Evolutionary conservation across 1,140 invertebrate genomes (phyloP).

Genomic region (Carcinoscorpius rotundicauda): DNA sequence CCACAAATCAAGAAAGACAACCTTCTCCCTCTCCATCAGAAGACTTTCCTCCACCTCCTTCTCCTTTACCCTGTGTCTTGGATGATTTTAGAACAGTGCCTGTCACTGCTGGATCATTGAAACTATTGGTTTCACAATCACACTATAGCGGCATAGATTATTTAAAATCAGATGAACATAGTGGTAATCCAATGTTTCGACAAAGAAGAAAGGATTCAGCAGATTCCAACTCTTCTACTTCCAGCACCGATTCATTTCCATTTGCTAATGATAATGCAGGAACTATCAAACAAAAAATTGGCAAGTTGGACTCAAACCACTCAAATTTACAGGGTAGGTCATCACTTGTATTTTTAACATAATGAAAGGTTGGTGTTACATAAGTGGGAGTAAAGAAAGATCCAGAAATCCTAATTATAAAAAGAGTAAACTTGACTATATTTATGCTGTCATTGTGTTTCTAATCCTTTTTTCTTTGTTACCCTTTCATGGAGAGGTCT

Average conservation of each 20-base stretch:
- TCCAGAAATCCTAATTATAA: too few species aligned
- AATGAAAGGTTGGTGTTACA: too few species aligned
- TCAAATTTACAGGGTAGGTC: too few species aligned
- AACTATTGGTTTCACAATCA: slow-evolving; percentile 18
- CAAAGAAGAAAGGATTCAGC: slow-evolving; percentile 23
- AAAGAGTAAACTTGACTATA: too few species aligned
- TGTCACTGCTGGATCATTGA: neutral
- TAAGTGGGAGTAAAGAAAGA: too few species aligned
- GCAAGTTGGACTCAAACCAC: slow-evolving; percentile 34
- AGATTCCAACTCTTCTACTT: slow-evolving; percentile 58
- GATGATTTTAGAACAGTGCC: slow-evolving; percentile 16
- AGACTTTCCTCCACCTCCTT: slow-evolving; percentile 37
- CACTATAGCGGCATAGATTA: slow-evolving; percentile 6
- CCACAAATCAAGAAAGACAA: slow-evolving; percentile 20
- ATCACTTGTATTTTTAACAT: too few species aligned
- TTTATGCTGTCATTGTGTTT: too few species aligned
- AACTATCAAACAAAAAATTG: slow-evolving; percentile 72
- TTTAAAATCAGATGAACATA: slow-evolving; percentile 3
- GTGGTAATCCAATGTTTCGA: slow-evolving; percentile 6
- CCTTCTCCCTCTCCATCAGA: slow-evolving; percentile 27
- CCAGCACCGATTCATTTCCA: slow-evolving; percentile 85
- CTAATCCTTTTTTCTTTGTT: too few species aligned
- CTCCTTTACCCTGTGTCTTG: slow-evolving; percentile 30
- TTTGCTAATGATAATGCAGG: slow-evolving; percentile 98
- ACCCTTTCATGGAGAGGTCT: too few species aligned